Conservation (phyloP, 2,888 invertebrate genomes). For the Blastobasis adustella region DNA sequence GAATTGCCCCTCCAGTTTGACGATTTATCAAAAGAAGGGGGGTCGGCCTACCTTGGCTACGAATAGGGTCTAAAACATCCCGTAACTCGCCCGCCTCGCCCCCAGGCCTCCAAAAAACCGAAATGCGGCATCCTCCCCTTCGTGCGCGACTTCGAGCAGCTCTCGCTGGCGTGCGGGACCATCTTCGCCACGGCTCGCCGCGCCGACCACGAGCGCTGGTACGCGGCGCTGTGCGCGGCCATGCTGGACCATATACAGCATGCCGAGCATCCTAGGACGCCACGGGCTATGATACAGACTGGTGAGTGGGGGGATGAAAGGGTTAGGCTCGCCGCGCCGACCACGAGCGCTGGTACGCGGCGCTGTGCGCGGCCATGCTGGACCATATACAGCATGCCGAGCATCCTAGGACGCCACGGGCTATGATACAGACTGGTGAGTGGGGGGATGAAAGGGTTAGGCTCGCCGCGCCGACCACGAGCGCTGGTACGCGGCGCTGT, state of each 20-base stretch:
- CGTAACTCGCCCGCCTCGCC: too few relatives aligned
- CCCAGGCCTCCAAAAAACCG: conserved; percentile 65
- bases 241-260: conserved; percentile 88
- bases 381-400: background rate
- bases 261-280: conserved; percentile 94
- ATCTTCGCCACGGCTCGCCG: conserved; percentile 91
- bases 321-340: too few relatives aligned
- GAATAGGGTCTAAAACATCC: too few relatives aligned
- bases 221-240: conserved; percentile 84
- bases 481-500: conserved; percentile 2
- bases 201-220: conserved; percentile 95
- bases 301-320: conserved; percentile 9
- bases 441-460: too few relatives aligned
- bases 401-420: background rate
- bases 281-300: conserved; percentile 87
- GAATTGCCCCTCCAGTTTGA: too few relatives aligned
- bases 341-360: conserved; percentile 4
- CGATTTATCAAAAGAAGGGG: too few relatives aligned
- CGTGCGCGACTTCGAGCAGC: conserved; percentile 91
- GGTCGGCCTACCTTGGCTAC: too few relatives aligned
- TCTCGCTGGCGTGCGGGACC: conserved; percentile 89
- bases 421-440: too few relatives aligned
- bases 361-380: background rate
- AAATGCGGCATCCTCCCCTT: conserved; percentile 94
- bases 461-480: conserved; percentile 1